Percentiles rank a stretch among this genome's conserved stretches.
Evolutionary conservation across 2,888 invertebrate genomes (phyloP).

Genomic region (Drosophila quinaria): DNA sequence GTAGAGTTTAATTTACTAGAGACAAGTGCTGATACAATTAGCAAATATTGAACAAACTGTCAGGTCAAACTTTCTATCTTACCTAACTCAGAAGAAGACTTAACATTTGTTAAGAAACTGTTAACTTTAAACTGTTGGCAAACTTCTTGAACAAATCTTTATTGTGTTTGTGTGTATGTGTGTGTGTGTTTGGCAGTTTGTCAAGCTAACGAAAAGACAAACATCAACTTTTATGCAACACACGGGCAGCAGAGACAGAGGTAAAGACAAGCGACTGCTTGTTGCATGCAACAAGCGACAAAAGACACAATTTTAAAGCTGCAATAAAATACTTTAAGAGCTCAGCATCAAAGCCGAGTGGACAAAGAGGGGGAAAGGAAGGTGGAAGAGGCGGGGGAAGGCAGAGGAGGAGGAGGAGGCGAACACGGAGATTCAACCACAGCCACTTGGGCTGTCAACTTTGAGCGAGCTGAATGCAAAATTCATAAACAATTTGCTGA

Average conservation of each 20-base stretch:
- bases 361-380: not conserved
- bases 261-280: constrained; percentile 12
- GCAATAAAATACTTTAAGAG: constrained; percentile 34
- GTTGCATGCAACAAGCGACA: constrained; percentile 49
- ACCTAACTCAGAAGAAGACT: constrained; percentile 20
- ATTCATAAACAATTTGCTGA: constrained; percentile 68
- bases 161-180: constrained; percentile 9
- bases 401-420: not conserved
- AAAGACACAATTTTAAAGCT: constrained; percentile 17
- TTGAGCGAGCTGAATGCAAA: constrained; percentile 42
- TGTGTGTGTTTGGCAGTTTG: constrained; percentile 12
- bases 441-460: constrained; percentile 59
- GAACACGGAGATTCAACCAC: constrained; percentile 12
- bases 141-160: constrained; percentile 43
- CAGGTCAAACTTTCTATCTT: constrained; percentile 1
- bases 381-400: too few species aligned
- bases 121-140: constrained; percentile 41
- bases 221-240: constrained; percentile 43
- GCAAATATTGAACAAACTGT: not conserved
- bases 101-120: constrained; percentile 33
- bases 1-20: not conserved
- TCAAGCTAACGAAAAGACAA: constrained; percentile 32
- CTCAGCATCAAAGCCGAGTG: constrained; percentile 5
- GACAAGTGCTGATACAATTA: not conserved
- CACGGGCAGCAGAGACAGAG: not conserved